Evolutionary conservation across 2,888 invertebrate species (phyloP).

Genomic region (Dorcus parallelipipedus): DNA sequence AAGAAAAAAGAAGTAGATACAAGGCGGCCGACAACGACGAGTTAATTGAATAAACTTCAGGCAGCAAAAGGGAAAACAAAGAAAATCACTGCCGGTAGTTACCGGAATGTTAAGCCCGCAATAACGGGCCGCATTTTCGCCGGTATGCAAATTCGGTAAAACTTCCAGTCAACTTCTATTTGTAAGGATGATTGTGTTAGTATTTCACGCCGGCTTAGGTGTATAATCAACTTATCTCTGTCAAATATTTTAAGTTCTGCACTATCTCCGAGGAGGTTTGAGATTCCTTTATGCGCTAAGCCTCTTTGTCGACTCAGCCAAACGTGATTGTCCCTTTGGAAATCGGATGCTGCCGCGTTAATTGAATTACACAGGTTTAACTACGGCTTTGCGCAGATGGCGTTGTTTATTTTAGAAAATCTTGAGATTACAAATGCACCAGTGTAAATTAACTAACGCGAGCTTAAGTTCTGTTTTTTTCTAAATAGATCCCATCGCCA

Average conservation of each 20-base stretch:
- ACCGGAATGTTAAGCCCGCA: slow-evolving; percentile 9
- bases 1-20: neutral
- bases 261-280: neutral
- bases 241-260: slow-evolving; percentile 18
- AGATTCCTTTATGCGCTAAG: neutral
- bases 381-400: no score
- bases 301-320: neutral
- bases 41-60: slow-evolving; percentile 12
- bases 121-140: slow-evolving; percentile 15
- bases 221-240: slow-evolving; percentile 21
- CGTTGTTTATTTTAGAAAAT: no score
- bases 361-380: no score
- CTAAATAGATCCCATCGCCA: no score
- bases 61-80: slow-evolving; percentile 8
- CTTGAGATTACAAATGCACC: no score
- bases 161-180: slow-evolving; percentile 21
- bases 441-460: no score
- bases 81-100: slow-evolving; percentile 3
- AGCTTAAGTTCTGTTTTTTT: no score
- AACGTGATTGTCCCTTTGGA: neutral
- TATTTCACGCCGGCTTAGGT: slow-evolving; percentile 22
- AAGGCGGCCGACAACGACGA: slow-evolving; percentile 4
- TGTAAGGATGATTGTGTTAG: slow-evolving; percentile 24
- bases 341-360: no score
- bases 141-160: slow-evolving; percentile 23